Conservation (phyloP, 1,140 invertebrate genomes). For the Drosophila insularis region DNA sequence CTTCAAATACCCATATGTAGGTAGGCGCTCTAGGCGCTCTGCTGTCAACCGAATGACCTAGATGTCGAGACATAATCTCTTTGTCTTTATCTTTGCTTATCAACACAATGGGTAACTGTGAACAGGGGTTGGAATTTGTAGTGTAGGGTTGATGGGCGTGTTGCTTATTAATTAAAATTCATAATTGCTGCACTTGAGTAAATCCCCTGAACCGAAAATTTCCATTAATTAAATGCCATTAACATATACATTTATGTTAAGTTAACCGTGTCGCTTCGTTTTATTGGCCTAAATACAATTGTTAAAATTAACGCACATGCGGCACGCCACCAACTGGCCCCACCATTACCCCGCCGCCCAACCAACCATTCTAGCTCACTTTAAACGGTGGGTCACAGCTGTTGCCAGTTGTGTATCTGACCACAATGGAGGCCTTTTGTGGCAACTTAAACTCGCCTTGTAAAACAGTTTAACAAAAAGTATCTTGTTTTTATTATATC, state of each 20-base stretch:
- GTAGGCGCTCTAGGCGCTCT: not conserved
- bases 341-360: not conserved
- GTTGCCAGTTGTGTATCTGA: slow-evolving; percentile 14
- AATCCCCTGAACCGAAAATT: slow-evolving; percentile 32
- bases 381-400: slow-evolving; percentile 52
- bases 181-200: slow-evolving; percentile 39
- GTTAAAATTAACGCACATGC: slow-evolving; percentile 52
- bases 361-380: not conserved
- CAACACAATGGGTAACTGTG: not conserved
- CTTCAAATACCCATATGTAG: slow-evolving; percentile 37
- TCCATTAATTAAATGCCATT: slow-evolving; percentile 57
- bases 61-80: slow-evolving; percentile 33
- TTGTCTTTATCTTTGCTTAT: slow-evolving; percentile 11
- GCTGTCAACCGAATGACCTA: slow-evolving; percentile 43
- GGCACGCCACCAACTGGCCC: slow-evolving; percentile 39
- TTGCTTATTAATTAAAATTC: slow-evolving; percentile 46
- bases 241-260: slow-evolving; percentile 44
- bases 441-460: slow-evolving; percentile 39
- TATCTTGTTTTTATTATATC: slow-evolving; percentile 56
- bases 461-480: slow-evolving; percentile 63
- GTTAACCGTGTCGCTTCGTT: slow-evolving; percentile 59
- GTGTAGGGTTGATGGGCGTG: slow-evolving; percentile 15
- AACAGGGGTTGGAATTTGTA: not conserved
- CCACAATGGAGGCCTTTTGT: slow-evolving; percentile 52
- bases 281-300: slow-evolving; percentile 71